Percentiles rank a stretch among this genome's conserved stretches.
phyloP scores from a whole-genome alignment of 2,888 invertebrate genomes.

The Pasiphila rectangulata region DNA sequence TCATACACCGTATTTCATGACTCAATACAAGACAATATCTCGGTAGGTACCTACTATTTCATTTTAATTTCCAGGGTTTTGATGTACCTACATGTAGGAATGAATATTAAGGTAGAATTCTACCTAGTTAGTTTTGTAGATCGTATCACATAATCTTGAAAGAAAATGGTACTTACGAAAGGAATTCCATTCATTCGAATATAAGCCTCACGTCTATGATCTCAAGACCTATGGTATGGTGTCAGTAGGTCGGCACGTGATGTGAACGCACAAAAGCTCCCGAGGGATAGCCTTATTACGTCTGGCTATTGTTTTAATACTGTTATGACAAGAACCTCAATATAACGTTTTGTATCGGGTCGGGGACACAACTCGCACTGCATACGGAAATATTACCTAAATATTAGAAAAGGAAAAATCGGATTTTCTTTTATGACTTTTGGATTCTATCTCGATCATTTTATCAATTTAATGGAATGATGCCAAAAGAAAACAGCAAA shows the following conservation, averaged over 20 bases:
- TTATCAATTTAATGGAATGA: too few species aligned
- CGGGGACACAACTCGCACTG: neutral
- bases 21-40: too few species aligned
- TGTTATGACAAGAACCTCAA: neutral
- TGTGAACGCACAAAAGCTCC: slow-evolving; percentile 39
- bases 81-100: too few species aligned
- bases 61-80: too few species aligned
- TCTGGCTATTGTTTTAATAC: slow-evolving; percentile 7
- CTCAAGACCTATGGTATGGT: slow-evolving; percentile 22
- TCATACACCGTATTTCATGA: too few species aligned
- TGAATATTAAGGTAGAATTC: too few species aligned
- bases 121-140: too few species aligned
- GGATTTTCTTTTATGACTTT: too few species aligned
- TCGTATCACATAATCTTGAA: too few species aligned
- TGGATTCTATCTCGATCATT: too few species aligned
- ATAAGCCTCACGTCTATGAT: slow-evolving; percentile 4
- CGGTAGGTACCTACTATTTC: too few species aligned
- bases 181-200: neutral
- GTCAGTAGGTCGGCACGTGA: slow-evolving; percentile 61
- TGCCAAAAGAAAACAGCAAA: slow-evolving; percentile 35
- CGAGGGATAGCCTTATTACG: slow-evolving; percentile 17
- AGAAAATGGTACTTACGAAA: too few species aligned
- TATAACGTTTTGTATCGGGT: slow-evolving; percentile 1
- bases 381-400: neutral
- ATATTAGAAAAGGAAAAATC: neutral